Conservation (phyloP, 2,888 invertebrate species). For the Callyntrura guangdongensis region DNA sequence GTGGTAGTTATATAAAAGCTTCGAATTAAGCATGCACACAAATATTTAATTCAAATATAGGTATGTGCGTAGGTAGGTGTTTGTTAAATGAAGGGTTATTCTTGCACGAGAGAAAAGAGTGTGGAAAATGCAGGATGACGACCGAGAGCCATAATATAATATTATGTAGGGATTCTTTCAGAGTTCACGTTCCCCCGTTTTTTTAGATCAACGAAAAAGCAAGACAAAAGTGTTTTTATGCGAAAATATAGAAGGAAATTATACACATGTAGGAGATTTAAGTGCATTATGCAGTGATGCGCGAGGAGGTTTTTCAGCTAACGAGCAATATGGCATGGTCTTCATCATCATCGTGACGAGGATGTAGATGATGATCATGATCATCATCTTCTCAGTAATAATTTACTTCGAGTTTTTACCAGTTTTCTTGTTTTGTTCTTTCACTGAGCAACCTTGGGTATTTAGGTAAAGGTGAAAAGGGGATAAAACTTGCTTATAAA, state of each 20-base stretch:
- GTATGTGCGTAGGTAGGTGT: too few relatives aligned
- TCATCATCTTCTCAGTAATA: background rate
- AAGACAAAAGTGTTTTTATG: conserved; percentile 3
- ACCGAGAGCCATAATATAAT: conserved; percentile 39
- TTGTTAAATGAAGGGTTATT: conserved; percentile 36
- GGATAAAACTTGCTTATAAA: conserved; percentile 12
- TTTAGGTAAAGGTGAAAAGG: conserved; percentile 22
- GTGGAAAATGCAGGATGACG: conserved; percentile 50
- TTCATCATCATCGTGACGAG: background rate
- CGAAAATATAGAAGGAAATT: background rate
- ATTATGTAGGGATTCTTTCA: conserved; percentile 3
- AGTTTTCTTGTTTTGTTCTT: conserved; percentile 6
- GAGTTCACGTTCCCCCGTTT: conserved; percentile 32
- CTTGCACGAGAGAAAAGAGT: conserved; percentile 21
- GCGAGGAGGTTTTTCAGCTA: background rate
- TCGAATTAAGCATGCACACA: conserved; percentile 46
- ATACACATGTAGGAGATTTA: too few relatives aligned
- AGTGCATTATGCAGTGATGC: background rate
- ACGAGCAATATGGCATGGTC: background rate
- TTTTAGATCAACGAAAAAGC: background rate
- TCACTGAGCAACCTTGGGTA: conserved; percentile 41
- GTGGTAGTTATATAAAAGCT: conserved; percentile 29
- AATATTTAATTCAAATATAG: conserved; percentile 40
- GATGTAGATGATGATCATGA: too few relatives aligned
- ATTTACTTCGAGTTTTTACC: conserved; percentile 1